Conservation (phyloP, 2,888 invertebrate genomes). For the Odontomyia ornata region DNA sequence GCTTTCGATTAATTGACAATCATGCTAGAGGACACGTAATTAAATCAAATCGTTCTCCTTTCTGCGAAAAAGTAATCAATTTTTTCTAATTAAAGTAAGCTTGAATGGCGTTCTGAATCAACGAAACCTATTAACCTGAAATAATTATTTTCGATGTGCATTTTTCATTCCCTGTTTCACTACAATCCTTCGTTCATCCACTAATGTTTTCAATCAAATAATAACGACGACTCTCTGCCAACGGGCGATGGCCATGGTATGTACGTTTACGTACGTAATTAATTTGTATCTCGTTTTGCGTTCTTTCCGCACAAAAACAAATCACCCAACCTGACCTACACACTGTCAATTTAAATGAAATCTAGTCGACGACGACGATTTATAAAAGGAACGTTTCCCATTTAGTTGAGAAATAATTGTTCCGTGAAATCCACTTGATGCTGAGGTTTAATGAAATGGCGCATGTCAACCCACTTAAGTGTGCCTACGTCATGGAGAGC, state of each 20-base stretch:
- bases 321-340: conserved; percentile 15
- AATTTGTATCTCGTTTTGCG: conserved; percentile 37
- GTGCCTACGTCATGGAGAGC: conserved; percentile 18
- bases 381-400: conserved; percentile 30
- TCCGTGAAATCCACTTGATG: conserved; percentile 33
- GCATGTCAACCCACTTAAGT: conserved; percentile 37
- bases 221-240: not conserved
- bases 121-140: not conserved
- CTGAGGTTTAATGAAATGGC: conserved; percentile 26
- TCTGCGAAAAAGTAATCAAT: not conserved
- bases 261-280: conserved; percentile 17
- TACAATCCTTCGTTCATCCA: not conserved
- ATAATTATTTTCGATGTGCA: not conserved
- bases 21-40: no score
- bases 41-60: no score
- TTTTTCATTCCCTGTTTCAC: conserved; percentile 6
- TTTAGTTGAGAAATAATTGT: conserved; percentile 34
- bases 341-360: conserved; percentile 25
- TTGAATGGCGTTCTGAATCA: not conserved
- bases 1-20: no score
- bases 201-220: not conserved
- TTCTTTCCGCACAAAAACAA: not conserved
- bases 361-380: conserved; percentile 22
- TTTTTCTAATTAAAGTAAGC: not conserved
- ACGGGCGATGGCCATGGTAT: not conserved